Evolutionary conservation across 2,797 vertebrate genomes (phyloP).

Genomic region (Adrianichthys oophorus): DNA sequence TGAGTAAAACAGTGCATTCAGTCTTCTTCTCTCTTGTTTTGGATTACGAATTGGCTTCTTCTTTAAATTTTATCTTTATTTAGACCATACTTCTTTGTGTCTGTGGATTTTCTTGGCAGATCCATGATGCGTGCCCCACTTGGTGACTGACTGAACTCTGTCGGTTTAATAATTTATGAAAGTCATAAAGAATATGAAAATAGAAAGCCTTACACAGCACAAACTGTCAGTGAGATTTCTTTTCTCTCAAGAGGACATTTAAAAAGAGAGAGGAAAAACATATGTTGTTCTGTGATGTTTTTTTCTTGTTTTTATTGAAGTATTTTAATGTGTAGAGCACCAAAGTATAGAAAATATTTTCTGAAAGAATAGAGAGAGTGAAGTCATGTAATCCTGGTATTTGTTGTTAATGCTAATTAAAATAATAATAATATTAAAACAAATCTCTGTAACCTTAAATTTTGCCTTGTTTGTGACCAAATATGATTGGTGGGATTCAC

Average conservation of each 20-base stretch:
- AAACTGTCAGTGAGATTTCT: conserved; percentile 21
- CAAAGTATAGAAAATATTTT: too few species aligned
- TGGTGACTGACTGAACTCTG: conserved; percentile 41
- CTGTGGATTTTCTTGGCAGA: conserved; percentile 38
- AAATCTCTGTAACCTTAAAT: too few species aligned
- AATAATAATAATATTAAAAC: too few species aligned
- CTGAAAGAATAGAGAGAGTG: too few species aligned
- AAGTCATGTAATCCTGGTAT: too few species aligned
- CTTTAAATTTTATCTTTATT: conserved; percentile 52
- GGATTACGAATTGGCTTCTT: conserved; percentile 47
- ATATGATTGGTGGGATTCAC: conserved; percentile 22
- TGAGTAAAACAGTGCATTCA: conserved; percentile 21
- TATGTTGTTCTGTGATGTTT: too few species aligned
- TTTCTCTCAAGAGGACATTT: neutral
- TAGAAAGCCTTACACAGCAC: conserved; percentile 1
- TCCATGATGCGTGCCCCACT: conserved; percentile 36
- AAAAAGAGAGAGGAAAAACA: conserved; percentile 5
- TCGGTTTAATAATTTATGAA: conserved; percentile 67
- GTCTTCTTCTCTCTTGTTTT: conserved; percentile 44
- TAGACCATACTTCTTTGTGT: conserved; percentile 59
- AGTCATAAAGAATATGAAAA: conserved; percentile 17
- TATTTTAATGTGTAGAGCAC: too few species aligned
- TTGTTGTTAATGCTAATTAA: too few species aligned
- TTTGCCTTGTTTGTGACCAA: conserved; percentile 9
- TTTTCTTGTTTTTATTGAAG: too few species aligned